phyloP scores from a whole-genome alignment of 2,888 invertebrate species.

The Choristoneura rosaceana region DNA sequence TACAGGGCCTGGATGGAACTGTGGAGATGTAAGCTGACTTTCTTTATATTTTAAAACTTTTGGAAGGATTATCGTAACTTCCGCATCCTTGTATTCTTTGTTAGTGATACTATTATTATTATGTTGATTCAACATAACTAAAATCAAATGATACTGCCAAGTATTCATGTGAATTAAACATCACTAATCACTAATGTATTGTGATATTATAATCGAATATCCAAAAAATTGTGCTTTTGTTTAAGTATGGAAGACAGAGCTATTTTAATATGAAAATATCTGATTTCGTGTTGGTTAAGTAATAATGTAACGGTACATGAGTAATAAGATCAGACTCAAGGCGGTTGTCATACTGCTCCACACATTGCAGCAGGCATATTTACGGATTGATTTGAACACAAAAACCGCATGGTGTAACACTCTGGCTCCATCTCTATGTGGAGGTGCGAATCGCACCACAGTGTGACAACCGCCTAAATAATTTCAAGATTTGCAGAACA shows the following conservation, averaged over 20 bases:
- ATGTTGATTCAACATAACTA: background rate
- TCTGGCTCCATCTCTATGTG: too few relatives aligned
- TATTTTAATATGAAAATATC: background rate
- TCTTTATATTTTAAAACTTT: background rate
- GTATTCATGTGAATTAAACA: background rate
- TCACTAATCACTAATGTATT: constrained; percentile 20
- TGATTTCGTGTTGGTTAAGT: background rate
- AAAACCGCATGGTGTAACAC: too few relatives aligned
- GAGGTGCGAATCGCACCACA: too few relatives aligned
- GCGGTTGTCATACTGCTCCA: too few relatives aligned
- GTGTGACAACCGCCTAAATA: background rate
- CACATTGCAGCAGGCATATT: too few relatives aligned
- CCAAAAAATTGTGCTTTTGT: background rate
- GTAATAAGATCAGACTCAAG: background rate
- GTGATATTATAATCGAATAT: background rate
- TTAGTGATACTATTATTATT: background rate
- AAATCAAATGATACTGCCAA: background rate
- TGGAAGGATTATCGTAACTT: background rate
- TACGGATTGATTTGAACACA: too few relatives aligned
- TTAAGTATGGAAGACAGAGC: background rate
- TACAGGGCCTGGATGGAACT: background rate
- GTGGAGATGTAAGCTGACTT: background rate
- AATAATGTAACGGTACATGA: background rate
- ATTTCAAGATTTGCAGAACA: background rate
- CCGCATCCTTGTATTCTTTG: background rate